Evolutionary conservation across 2,113 vertebrate species (phyloP).

Genomic region (Paedocypris sp.): DNA sequence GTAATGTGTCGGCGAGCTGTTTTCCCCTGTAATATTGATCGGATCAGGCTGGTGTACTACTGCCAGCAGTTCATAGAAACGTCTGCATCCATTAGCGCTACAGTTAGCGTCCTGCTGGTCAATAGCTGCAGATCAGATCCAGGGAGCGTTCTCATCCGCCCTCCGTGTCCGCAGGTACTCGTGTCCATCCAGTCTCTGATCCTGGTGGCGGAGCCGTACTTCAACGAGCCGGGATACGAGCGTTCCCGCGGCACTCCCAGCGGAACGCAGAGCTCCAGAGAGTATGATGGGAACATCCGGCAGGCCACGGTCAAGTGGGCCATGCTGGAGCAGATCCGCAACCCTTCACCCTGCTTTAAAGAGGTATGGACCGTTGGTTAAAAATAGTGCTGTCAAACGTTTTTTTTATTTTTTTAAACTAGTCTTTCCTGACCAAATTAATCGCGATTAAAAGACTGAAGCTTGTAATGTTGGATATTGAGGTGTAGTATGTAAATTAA

Average conservation of each 20-base stretch:
- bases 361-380: slow-evolving; percentile 63
- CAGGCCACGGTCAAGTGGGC: slow-evolving; percentile 98
- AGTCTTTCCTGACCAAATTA: no score
- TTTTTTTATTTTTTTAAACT: no score
- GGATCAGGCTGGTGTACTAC: slow-evolving; percentile 17
- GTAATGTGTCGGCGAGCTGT: slow-evolving; percentile 6
- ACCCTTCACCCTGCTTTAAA: slow-evolving; percentile 93
- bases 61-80: slow-evolving; percentile 45
- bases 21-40: slow-evolving; percentile 27
- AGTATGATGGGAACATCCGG: slow-evolving; percentile 95
- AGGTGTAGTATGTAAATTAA: no score
- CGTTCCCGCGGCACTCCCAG: slow-evolving; percentile 90
- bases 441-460: no score
- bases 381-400: no score
- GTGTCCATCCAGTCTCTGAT: slow-evolving; percentile 97
- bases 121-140: slow-evolving; percentile 40
- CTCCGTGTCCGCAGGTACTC: slow-evolving; percentile 73
- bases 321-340: slow-evolving; percentile 97
- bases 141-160: background rate
- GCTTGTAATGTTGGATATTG: no score
- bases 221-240: slow-evolving; percentile 96
- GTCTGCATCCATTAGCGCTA: slow-evolving; percentile 54
- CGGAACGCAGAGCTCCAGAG: slow-evolving; percentile 93
- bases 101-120: slow-evolving; percentile 40
- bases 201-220: slow-evolving; percentile 92